Conservation (phyloP, 2,888 invertebrate species). For the Spilosoma lubricipeda region DNA sequence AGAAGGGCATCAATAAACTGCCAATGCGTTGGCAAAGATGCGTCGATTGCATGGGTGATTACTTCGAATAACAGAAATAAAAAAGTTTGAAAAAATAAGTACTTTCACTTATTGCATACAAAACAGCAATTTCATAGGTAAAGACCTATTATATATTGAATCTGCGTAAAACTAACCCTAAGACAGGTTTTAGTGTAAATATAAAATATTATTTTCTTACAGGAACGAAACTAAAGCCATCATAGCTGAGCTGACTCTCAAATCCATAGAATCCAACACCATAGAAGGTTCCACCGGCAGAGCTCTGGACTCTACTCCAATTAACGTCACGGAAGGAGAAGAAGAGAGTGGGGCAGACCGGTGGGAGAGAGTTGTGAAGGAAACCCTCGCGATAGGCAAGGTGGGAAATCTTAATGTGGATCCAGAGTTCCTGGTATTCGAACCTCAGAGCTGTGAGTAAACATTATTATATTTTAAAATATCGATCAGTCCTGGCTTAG, state of each 20-base stretch:
- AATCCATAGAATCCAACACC: constrained; percentile 89
- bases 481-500: neutral
- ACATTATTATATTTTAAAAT: neutral
- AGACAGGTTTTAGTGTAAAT: too few species aligned
- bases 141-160: too few species aligned
- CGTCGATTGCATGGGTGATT: too few species aligned
- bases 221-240: constrained; percentile 88
- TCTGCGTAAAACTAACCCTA: neutral
- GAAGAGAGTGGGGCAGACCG: constrained; percentile 54
- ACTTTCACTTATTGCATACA: too few species aligned
- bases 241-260: constrained; percentile 91
- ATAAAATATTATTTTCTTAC: constrained; percentile 25
- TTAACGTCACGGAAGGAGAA: constrained; percentile 58
- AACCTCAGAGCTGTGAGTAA: constrained; percentile 89
- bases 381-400: constrained; percentile 90
- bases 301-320: constrained; percentile 54
- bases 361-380: constrained; percentile 88
- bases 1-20: too few species aligned
- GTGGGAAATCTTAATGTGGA: constrained; percentile 94
- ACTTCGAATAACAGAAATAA: too few species aligned
- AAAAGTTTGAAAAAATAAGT: too few species aligned
- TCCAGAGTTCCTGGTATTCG: constrained; percentile 91
- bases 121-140: too few species aligned
- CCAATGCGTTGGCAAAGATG: too few species aligned
- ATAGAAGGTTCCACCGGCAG: constrained; percentile 86